A percentile compares a stretch with the other conserved stretches of the same genome.
Conservation (phyloP, 2,888 invertebrate species). For the Trachelus stipa region DNA sequence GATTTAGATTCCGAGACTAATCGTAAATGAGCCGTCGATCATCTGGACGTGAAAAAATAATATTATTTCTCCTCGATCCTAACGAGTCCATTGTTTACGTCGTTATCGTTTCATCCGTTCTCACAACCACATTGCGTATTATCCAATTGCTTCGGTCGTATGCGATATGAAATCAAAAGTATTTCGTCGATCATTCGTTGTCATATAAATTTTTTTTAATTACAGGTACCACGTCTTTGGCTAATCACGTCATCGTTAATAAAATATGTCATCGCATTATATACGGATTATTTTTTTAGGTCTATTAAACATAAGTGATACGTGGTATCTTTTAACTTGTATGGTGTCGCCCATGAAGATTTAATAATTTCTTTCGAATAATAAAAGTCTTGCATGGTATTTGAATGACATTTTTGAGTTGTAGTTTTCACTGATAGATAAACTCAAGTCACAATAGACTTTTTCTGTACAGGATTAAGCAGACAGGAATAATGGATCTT, state of each 20-base stretch:
- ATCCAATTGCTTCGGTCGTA: not conserved
- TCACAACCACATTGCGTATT: not conserved
- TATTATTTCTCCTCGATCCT: not conserved
- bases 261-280: not conserved
- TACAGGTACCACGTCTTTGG: not conserved
- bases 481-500: not conserved
- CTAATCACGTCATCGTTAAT: not conserved
- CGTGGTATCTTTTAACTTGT: not conserved
- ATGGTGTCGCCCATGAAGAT: not conserved
- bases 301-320: not conserved
- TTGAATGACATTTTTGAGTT: not conserved
- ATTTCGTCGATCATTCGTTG: not conserved
- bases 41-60: not conserved
- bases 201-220: too few species aligned
- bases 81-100: not conserved
- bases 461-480: not conserved
- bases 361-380: not conserved
- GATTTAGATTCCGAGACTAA: not conserved
- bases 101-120: not conserved
- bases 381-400: not conserved
- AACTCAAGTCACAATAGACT: not conserved
- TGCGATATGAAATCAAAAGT: not conserved
- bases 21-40: not conserved
- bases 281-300: not conserved
- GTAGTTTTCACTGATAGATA: not conserved